Base-by-base conservation (phyloP, 1,140 invertebrate species). In the Samia ricini region DNA sequence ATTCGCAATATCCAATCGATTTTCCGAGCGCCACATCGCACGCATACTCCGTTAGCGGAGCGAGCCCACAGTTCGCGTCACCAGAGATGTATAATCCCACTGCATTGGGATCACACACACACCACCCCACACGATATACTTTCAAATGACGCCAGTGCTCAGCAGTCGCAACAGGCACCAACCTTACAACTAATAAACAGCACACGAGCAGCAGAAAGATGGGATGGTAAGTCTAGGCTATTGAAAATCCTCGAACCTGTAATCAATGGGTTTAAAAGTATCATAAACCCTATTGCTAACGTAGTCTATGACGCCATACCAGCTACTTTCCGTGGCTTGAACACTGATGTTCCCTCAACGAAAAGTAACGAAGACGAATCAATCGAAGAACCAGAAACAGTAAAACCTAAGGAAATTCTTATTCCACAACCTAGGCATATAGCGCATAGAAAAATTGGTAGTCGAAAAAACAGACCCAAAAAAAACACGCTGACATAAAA, bases 1-100 rank as follows among this genome's bases (percentile, higher is more conserved):
- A 90, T 74, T 88, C 86, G 63, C 88, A 91, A 83, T 91, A 91
- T 69, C 90, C 88, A 70, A 83, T 91, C 76, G 90, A 91, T 80
- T 91, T 91, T 74, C 83, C 86, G 70, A 83, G 86, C 80, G 82
- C 87, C 69, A 79, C 88, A 52, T 89, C 89, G 74, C 86, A 90
- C 75, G 86, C 82, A 68, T 91, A 91, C 81, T 86, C 88, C 69
- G 81, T 90, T 49, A 82, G 71, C 58, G 85, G 85, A 85, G 78
- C 82, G 76, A 86, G 77, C 68, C 77, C 83, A 60, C 85, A 87
- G 61, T 91, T 89, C 69, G 83, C 76, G 62, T 77, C 84, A 36
- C 79, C 82, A 56, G 89, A 91, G 69, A 76, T 90, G 74, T 91
- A 88, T 69, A 88, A 79, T 59, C 81, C 88, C 1, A 81, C 83